Evolutionary conservation across 2,113 vertebrate species (phyloP), one percentile per base, ranked within the genome.

Genomic region (Onychorhynchus coronatus): DNA sequence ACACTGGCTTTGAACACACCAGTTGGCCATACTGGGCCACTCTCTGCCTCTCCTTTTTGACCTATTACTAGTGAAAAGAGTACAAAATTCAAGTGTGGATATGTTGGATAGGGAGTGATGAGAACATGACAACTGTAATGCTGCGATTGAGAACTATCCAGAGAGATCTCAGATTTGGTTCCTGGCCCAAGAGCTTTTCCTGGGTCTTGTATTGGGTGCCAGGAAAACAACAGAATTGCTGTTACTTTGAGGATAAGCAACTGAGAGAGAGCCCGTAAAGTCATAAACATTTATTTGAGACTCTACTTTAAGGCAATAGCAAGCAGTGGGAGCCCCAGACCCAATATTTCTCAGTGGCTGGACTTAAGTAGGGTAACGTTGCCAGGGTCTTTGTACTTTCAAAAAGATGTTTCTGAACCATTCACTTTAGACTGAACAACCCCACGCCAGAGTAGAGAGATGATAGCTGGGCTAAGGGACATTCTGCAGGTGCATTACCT

Each of bases 1-100:
- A 0, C 1, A 3, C 4, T 63, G 63, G 18, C 6, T 39, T 85
- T 56, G 31, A 14, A 44, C 6, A 31, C 1, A 4, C 6, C 25
- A 61, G 10, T 39, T 68, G 31, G 4, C 76, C 41, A 56, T 21
- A 52, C 4, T 52, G 41, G 16, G 19, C 1, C 28, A 47, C 6
- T 12, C 62, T 70, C 37, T 87, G 20, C 13, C 12, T 75, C 61
- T 78, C 22, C 19, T 52, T 73, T 73, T 31, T 49, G 18, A 37
- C 33, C 22, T 47, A 44, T 53, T 65, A 17, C 5, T 15, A 37
- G 17, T 72, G 33, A 41, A 88, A 59, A 58, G 22, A 62, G 4
- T 5, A 37, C 2, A 73, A 50, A 88, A 79, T 65, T 76, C 17
- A 41, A 42, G 8, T 17, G 14, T 55, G 10, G 53, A 6, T n/a